Evolutionary conservation across 2,888 invertebrate species (phyloP).

Genomic region (Lasioglossum pauxillum): DNA sequence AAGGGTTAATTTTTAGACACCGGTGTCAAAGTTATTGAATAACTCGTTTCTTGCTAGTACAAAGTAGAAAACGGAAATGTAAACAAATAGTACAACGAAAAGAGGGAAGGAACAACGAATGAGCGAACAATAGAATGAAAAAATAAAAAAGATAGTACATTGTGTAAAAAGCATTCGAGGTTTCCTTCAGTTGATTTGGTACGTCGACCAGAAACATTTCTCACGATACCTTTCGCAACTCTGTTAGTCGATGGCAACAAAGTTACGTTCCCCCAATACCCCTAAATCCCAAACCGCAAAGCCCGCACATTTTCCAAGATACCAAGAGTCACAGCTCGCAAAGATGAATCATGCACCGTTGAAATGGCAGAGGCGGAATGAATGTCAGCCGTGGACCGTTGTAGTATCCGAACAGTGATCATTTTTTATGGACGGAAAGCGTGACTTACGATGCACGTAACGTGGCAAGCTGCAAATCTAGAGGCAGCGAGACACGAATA

Average conservation of each 20-base stretch:
- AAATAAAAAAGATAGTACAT: background rate
- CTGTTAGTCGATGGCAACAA: background rate
- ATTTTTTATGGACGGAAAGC: conserved; percentile 6
- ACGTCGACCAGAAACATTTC: background rate
- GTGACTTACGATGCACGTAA: conserved; percentile 14
- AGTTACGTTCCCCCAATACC: background rate
- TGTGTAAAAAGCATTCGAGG: background rate
- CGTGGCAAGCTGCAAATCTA: background rate
- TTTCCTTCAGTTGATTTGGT: background rate
- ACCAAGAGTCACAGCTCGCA: background rate
- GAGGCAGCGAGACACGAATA: conserved; percentile 5
- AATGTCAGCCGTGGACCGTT: background rate
- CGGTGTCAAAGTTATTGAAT: too few species aligned
- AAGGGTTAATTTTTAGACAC: too few species aligned
- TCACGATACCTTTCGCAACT: background rate
- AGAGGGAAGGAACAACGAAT: background rate
- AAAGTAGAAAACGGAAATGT: background rate
- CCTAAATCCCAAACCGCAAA: background rate
- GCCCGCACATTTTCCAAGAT: background rate
- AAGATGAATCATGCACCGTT: background rate
- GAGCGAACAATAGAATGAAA: background rate
- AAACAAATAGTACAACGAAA: background rate
- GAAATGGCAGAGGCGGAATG: background rate
- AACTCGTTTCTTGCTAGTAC: background rate
- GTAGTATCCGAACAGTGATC: background rate